A percentile compares a stretch with the other conserved stretches of the same genome.
These are phyloP conservation scores for Melitaea athalia DNA, from an alignment of 2,888 invertebrate species.

Conservation along the genomic window DNA sequence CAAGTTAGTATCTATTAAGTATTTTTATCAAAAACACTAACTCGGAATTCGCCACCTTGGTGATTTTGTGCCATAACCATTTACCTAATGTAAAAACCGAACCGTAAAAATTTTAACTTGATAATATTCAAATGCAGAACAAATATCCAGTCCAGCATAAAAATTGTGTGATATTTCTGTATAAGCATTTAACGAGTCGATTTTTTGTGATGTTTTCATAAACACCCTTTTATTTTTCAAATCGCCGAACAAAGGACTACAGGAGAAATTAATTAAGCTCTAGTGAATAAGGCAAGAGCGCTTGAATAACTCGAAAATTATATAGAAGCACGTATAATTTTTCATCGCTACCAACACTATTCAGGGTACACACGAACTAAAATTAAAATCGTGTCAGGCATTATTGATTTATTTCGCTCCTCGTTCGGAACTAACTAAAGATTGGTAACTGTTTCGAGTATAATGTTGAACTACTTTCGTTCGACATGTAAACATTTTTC, in stretches of 20 bases:
- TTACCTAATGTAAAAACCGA: conserved; percentile 6
- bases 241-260: conserved; percentile 34
- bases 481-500: neutral
- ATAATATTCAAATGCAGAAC: conserved; percentile 17
- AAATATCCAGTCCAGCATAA: conserved; percentile 5
- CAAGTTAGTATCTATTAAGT: too few species aligned
- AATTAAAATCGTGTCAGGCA: neutral
- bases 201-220: conserved; percentile 34
- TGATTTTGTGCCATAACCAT: too few species aligned
- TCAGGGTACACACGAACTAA: neutral
- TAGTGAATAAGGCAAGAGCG: conserved; percentile 19
- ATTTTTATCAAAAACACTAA: too few species aligned
- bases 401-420: conserved; percentile 3
- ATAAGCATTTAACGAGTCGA: conserved; percentile 26
- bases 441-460: neutral
- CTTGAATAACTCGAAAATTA: conserved; percentile 11
- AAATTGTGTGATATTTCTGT: conserved; percentile 14
- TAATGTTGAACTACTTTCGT: neutral
- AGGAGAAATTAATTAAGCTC: conserved; percentile 32
- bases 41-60: too few species aligned
- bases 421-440: conserved; percentile 1
- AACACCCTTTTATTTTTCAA: conserved; percentile 36
- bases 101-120: conserved; percentile 6
- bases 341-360: neutral
- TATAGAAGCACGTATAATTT: neutral